A percentile compares a stretch with the other conserved stretches of the same genome.
phyloP scores from a whole-genome alignment of 2,888 invertebrate species.

The Tetragonula carbonaria region DNA sequence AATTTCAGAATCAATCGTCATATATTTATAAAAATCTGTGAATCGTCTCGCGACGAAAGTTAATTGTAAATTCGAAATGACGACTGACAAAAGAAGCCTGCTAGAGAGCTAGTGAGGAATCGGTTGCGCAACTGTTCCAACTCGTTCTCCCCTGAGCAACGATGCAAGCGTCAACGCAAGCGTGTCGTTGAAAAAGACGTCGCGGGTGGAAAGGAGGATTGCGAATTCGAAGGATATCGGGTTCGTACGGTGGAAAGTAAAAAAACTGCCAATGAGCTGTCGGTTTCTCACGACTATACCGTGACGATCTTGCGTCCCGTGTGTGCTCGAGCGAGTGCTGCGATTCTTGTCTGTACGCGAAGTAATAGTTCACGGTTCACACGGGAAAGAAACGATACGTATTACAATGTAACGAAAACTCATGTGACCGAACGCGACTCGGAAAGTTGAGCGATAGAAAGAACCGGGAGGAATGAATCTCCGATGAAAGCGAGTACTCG shows the following conservation, averaged over 20 bases:
- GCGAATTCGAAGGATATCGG: constrained; percentile 65
- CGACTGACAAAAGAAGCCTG: background rate
- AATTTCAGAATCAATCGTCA: background rate
- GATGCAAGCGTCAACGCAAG: constrained; percentile 20
- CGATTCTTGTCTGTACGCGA: constrained; percentile 25
- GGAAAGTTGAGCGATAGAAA: background rate
- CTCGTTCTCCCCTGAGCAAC: background rate
- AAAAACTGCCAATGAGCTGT: constrained; percentile 53
- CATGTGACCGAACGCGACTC: background rate
- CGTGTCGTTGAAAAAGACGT: constrained; percentile 33
- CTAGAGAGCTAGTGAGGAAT: background rate
- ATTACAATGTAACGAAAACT: background rate
- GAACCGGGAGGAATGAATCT: background rate
- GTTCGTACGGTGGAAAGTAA: constrained; percentile 60
- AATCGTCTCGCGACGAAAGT: background rate
- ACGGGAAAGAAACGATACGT: background rate
- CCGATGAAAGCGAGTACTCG: background rate
- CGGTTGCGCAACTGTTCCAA: constrained; percentile 1
- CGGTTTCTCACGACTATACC: constrained; percentile 63
- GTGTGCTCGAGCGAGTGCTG: constrained; percentile 15
- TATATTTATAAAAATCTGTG: no score
- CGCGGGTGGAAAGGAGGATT: constrained; percentile 44
- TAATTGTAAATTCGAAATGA: background rate
- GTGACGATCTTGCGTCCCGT: constrained; percentile 39
- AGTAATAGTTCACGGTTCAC: constrained; percentile 28